A percentile compares a stretch with the other conserved stretches of the same genome.
Evolutionary conservation across 2,888 invertebrate genomes (phyloP).

Genomic region (Poecilobothrus nobilitatus): DNA sequence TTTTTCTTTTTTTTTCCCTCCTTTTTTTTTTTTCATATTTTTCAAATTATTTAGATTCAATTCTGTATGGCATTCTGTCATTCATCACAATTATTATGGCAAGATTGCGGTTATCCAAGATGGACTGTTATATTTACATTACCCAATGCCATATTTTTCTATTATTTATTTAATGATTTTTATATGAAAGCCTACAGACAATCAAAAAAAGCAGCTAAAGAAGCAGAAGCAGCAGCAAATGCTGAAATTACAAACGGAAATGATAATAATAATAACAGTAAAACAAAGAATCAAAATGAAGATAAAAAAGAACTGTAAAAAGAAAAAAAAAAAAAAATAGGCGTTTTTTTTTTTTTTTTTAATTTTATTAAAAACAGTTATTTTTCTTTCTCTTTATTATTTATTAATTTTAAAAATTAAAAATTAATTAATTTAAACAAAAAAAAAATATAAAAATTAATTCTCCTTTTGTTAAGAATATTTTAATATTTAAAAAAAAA

Average conservation of each 20-base stretch:
- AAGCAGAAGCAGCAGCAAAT: conserved; percentile 27
- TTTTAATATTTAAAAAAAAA: too few species aligned
- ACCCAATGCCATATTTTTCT: conserved; percentile 87
- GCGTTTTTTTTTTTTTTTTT: background rate
- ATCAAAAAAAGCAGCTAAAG: conserved; percentile 32
- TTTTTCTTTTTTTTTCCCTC: conserved; percentile 19
- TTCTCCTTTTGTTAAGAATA: background rate
- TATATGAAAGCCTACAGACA: conserved; percentile 67
- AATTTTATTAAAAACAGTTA: background rate
- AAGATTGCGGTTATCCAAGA: conserved; percentile 81
- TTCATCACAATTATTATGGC: conserved; percentile 73
- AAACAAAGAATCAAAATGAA: background rate
- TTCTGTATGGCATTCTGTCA: conserved; percentile 83
- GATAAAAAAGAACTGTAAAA: conserved; percentile 3
- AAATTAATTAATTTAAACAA: background rate
- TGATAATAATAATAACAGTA: conserved; percentile 8
- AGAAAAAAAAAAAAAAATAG: too few species aligned
- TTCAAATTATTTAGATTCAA: conserved; percentile 57
- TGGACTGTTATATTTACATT: conserved; percentile 76
- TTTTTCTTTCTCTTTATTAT: too few species aligned
- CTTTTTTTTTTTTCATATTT: too few species aligned
- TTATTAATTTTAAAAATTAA: background rate
- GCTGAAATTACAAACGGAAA: conserved; percentile 12
- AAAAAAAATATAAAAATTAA: background rate
- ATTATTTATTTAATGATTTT: conserved; percentile 84